Conservation (phyloP, 2,113 vertebrate species). For the Siphamia tubifer region DNA sequence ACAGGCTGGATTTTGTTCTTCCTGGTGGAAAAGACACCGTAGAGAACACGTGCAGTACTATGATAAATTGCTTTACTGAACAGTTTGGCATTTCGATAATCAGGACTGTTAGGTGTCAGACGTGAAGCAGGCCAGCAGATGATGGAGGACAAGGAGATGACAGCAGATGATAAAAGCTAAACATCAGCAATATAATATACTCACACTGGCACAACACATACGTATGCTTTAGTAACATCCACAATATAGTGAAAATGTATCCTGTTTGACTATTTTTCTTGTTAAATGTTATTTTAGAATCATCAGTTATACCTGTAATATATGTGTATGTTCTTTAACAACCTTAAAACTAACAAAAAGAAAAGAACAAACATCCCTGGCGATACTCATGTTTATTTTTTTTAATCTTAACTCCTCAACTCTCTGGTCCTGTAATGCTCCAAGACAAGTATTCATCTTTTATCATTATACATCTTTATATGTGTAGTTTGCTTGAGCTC, state of each 20-base stretch:
- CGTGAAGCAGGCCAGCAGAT: conserved; percentile 21
- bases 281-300: too few species aligned
- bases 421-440: too few species aligned
- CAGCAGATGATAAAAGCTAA: not conserved
- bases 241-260: not conserved
- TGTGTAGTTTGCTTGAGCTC: too few species aligned
- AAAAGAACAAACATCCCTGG: too few species aligned
- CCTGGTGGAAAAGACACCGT: conserved; percentile 24
- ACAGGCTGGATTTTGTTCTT: conserved; percentile 25
- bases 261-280: too few species aligned
- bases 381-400: too few species aligned
- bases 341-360: too few species aligned
- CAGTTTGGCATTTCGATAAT: conserved; percentile 49
- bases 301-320: too few species aligned
- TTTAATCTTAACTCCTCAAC: too few species aligned
- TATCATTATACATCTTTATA: too few species aligned
- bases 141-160: conserved; percentile 33
- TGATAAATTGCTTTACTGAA: conserved; percentile 41
- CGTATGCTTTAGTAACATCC: not conserved
- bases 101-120: conserved; percentile 23
- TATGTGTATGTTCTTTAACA: too few species aligned
- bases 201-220: not conserved
- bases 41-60: not conserved
- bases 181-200: not conserved
- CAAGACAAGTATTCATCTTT: too few species aligned